Percentiles rank a stretch among this genome's conserved stretches.
phyloP scores from a whole-genome alignment of 2,888 invertebrate genomes.

The Galerucella calmariensis region DNA sequence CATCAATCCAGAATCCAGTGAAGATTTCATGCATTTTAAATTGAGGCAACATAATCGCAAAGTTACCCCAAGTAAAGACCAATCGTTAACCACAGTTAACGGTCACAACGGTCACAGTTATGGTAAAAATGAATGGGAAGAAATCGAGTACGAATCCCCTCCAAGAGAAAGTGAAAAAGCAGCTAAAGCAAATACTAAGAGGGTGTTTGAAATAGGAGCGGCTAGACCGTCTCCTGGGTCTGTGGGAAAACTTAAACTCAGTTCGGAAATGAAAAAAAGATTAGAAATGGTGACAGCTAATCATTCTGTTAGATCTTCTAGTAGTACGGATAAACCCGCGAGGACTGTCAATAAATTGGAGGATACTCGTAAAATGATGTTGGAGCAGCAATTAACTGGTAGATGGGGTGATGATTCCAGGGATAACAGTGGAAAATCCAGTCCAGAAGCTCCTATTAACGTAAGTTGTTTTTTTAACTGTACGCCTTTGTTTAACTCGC shows the following conservation, averaged over 20 bases:
- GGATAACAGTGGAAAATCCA: constrained; percentile 62
- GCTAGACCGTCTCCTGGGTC: constrained; percentile 86
- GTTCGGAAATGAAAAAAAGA: constrained; percentile 91
- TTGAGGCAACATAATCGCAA: constrained; percentile 82
- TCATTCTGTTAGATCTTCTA: constrained; percentile 83
- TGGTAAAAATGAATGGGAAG: constrained; percentile 78
- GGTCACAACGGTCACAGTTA: constrained; percentile 47
- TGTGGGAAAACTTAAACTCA: constrained; percentile 89
- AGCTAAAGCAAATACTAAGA: constrained; percentile 58
- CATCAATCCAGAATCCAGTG: constrained; percentile 75
- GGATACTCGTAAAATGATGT: constrained; percentile 84
- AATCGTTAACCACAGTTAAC: constrained; percentile 53
- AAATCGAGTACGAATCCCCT: constrained; percentile 78
- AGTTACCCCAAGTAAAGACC: constrained; percentile 77
- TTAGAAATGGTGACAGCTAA: constrained; percentile 90
- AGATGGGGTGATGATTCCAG: constrained; percentile 71
- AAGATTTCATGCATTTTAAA: constrained; percentile 89
- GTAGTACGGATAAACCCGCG: constrained; percentile 75
- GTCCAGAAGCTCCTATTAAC: constrained; percentile 58
- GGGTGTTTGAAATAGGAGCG: constrained; percentile 84
- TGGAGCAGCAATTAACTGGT: constrained; percentile 86
- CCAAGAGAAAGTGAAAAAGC: constrained; percentile 55
- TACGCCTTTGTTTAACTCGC: no score
- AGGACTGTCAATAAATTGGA: constrained; percentile 83
- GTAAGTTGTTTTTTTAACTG: constrained; percentile 44